These are phyloP conservation scores for Podarcis raffonei DNA, from an alignment of 2,113 vertebrate species.

Conservation along the genomic window DNA sequence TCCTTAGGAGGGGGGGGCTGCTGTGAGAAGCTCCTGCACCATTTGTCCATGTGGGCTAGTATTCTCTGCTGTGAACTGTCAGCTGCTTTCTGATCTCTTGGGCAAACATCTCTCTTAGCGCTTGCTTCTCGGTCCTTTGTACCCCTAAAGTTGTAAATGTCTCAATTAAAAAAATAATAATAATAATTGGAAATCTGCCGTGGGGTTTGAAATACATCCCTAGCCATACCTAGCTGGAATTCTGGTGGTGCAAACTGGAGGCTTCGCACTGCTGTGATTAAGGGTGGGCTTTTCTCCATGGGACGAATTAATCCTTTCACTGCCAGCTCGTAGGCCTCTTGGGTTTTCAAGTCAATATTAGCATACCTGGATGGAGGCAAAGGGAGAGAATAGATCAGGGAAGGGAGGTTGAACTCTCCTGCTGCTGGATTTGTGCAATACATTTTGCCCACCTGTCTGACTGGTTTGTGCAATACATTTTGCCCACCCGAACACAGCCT, in stretches of 20 bases:
- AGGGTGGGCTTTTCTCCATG: conserved; percentile 83
- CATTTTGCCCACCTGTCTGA: neutral
- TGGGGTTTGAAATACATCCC: neutral
- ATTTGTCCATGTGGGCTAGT: no score
- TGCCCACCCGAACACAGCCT: neutral
- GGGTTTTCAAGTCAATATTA: conserved; percentile 85
- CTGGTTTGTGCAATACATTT: neutral
- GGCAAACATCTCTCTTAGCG: neutral
- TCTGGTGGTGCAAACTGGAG: conserved; percentile 83
- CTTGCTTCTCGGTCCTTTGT: neutral
- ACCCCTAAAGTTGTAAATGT: no score
- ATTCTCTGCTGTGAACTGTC: no score
- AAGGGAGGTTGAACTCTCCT: neutral
- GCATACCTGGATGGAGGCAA: conserved; percentile 79
- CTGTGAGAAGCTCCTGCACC: no score
- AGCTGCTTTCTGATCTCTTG: neutral
- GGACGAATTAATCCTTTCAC: conserved; percentile 86
- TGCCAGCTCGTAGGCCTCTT: conserved; percentile 94
- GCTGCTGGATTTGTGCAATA: neutral
- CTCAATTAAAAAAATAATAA: no score
- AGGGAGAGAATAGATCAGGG: neutral
- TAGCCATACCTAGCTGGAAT: conserved; percentile 87
- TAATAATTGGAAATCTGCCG: neutral
- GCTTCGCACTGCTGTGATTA: conserved; percentile 86
- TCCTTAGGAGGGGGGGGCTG: no score